A percentile compares a stretch with the other conserved stretches of the same genome.
Evolutionary conservation across 2,888 invertebrate species (phyloP).

Genomic region (Apodemia mormo): DNA sequence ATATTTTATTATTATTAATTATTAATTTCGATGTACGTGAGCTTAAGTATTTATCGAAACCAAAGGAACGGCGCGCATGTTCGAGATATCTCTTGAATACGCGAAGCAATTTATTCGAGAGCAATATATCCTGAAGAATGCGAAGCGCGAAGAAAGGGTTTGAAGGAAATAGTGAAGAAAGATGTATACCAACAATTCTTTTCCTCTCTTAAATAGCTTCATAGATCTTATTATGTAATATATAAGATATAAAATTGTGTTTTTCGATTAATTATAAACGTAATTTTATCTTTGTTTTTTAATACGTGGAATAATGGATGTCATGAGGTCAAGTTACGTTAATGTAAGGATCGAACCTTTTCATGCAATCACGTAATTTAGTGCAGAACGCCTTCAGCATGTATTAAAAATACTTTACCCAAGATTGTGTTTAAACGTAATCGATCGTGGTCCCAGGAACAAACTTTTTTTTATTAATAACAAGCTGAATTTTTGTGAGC

Average conservation of each 20-base stretch:
- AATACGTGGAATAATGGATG: conserved; percentile 16
- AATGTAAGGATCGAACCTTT: neutral
- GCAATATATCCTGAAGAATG: conserved; percentile 34
- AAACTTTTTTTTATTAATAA: too few species aligned
- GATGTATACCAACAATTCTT: neutral
- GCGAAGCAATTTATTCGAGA: conserved; percentile 35
- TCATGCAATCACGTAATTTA: too few species aligned
- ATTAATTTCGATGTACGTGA: neutral
- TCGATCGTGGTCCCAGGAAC: too few species aligned
- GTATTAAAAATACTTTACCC: too few species aligned
- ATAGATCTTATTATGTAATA: neutral
- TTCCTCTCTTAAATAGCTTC: neutral
- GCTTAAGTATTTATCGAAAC: conserved; percentile 16
- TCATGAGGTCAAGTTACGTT: conserved; percentile 13
- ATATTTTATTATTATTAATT: neutral
- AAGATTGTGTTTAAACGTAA: too few species aligned
- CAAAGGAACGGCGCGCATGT: conserved; percentile 23
- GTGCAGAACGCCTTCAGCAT: too few species aligned
- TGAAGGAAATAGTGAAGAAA: conserved; percentile 28
- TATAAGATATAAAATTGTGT: neutral
- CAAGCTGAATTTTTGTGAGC: too few species aligned
- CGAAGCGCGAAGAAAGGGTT: conserved; percentile 33
- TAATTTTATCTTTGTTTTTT: neutral
- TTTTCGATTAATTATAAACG: neutral
- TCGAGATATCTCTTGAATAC: conserved; percentile 18